These are phyloP conservation scores for Seriola quinqueradiata DNA, from an alignment of 2,113 vertebrate genomes.

Conservation along the genomic window DNA sequence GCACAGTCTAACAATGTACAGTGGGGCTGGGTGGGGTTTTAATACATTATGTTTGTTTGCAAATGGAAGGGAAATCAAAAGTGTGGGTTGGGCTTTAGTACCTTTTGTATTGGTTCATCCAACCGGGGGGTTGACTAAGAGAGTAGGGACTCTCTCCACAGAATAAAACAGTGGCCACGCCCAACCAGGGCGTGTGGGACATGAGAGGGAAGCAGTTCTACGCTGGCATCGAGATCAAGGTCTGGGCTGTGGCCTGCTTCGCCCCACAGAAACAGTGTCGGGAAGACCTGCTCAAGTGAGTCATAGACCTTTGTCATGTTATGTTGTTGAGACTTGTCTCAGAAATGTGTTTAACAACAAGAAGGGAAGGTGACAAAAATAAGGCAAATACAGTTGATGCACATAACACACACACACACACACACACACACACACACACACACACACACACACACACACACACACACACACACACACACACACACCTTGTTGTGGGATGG, in stretches of 20 bases:
- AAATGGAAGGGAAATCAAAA: background rate
- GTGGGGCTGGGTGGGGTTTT: background rate
- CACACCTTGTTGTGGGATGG: too few species aligned
- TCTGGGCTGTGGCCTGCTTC: constrained; percentile 99
- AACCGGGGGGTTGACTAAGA: constrained; percentile 84
- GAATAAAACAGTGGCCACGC: constrained; percentile 99
- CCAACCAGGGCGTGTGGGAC: constrained; percentile 99
- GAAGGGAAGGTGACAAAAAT: background rate
- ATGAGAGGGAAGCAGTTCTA: constrained; percentile 99
- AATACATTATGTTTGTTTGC: background rate
- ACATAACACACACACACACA: too few species aligned
- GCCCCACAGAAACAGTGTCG: constrained; percentile 98
- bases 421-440: too few species aligned
- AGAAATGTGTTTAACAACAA: background rate
- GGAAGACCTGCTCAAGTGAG: constrained; percentile 98
- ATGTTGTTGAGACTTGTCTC: background rate
- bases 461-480: too few species aligned
- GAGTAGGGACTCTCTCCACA: constrained; percentile 86
- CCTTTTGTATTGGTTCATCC: constrained; percentile 57
- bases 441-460: too few species aligned
- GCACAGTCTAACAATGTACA: background rate
- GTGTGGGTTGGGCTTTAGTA: background rate
- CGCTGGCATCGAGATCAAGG: constrained; percentile 99
- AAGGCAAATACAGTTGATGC: background rate
- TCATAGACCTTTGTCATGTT: constrained; percentile 25